Conservation (phyloP, 2,888 invertebrate species). For the Desoria tigrina region DNA sequence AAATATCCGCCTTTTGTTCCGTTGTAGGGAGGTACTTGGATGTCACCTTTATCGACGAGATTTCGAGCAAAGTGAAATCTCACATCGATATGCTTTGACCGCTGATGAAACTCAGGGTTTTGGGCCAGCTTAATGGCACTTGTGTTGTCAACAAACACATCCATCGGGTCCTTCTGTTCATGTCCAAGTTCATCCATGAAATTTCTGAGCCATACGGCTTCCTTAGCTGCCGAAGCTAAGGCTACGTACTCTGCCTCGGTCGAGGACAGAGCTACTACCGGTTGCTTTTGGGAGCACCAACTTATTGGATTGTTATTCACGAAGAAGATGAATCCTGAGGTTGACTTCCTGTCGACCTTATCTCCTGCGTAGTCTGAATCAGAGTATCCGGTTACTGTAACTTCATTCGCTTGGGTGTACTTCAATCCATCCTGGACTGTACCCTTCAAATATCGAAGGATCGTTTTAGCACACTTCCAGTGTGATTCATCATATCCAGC, state of each 20-base stretch:
- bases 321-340: slow-evolving; percentile 37
- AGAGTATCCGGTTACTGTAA: slow-evolving; percentile 31
- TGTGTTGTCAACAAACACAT: slow-evolving; percentile 22
- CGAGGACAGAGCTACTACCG: slow-evolving; percentile 32
- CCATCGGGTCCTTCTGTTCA: slow-evolving; percentile 10
- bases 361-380: slow-evolving; percentile 50
- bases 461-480: background rate
- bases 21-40: background rate
- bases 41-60: slow-evolving; percentile 18
- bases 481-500: background rate
- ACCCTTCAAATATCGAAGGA: slow-evolving; percentile 18
- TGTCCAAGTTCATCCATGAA: slow-evolving; percentile 42
- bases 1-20: slow-evolving; percentile 15
- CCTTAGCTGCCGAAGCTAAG: slow-evolving; percentile 26
- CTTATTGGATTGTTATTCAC: slow-evolving; percentile 16
- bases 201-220: slow-evolving; percentile 37
- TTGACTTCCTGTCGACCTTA: slow-evolving; percentile 39
- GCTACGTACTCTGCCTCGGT: slow-evolving; percentile 50
- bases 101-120: slow-evolving; percentile 46
- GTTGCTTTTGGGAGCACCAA: slow-evolving; percentile 44
- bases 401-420: background rate
- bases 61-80: slow-evolving; percentile 39
- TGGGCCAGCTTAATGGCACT: slow-evolving; percentile 47
- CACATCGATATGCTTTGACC: slow-evolving; percentile 53
- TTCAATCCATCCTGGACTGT: background rate